Evolutionary conservation across 2,797 vertebrate species (phyloP).

Genomic region (Schizothorax lantsangensis): DNA sequence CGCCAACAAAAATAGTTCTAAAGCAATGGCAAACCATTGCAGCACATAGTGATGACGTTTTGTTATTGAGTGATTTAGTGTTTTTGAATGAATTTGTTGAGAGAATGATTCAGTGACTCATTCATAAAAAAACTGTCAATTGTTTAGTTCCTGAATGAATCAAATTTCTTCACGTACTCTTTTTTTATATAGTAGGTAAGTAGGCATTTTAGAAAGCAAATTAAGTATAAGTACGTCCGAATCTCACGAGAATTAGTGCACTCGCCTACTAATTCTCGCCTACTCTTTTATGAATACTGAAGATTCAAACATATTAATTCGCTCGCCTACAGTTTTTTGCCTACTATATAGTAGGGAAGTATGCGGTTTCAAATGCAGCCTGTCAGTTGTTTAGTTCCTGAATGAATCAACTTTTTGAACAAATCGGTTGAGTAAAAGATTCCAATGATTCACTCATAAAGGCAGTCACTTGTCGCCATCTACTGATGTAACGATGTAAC

Average conservation of each 20-base stretch:
- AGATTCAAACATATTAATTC: no score
- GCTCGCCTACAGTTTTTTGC: no score
- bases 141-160: background rate
- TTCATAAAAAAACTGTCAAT: background rate
- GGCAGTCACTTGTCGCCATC: background rate
- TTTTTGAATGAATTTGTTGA: background rate
- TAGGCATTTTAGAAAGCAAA: no score
- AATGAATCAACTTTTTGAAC: background rate
- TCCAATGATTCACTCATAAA: background rate
- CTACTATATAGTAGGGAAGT: no score
- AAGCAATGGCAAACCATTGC: background rate
- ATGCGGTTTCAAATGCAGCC: no score
- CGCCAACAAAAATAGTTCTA: background rate
- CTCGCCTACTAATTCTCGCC: no score
- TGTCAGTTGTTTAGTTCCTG: background rate
- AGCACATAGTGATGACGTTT: background rate
- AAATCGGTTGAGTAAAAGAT: background rate
- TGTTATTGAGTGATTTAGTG: background rate
- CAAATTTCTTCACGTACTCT: background rate
- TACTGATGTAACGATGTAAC: background rate
- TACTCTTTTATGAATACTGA: no score
- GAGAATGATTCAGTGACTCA: background rate
- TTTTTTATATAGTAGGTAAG: no score
- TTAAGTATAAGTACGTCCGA: no score
- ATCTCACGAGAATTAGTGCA: no score